Evolutionary conservation across 2,113 vertebrate species (phyloP).

Genomic region (Emydura subglobosa): DNA sequence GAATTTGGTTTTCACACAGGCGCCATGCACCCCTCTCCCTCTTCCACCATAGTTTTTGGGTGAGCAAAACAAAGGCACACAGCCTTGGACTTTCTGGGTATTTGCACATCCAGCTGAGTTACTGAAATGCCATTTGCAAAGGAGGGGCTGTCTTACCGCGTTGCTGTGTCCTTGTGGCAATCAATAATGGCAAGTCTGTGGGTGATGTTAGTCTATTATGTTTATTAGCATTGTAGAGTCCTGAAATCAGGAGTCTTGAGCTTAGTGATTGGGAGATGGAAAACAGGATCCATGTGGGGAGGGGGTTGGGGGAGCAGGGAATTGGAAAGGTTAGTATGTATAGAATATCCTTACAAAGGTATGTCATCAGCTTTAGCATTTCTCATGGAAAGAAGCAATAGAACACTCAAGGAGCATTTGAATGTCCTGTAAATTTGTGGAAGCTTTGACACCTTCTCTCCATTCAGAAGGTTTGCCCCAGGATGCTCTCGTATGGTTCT

Average conservation of each 20-base stretch:
- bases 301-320: not conserved
- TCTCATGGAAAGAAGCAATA: not conserved
- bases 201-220: not conserved
- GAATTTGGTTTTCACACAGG: not conserved
- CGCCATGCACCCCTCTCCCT: not conserved
- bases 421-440: not conserved
- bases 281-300: not conserved
- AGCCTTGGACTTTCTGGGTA: slow-evolving; percentile 39
- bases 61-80: not conserved
- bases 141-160: not conserved
- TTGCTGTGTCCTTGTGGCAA: not conserved
- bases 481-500: accelerated
- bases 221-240: not conserved
- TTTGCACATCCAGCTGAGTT: not conserved
- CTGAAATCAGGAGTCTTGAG: not conserved
- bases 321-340: not conserved
- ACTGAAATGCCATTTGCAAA: not conserved
- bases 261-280: not conserved
- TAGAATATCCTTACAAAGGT: not conserved
- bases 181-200: too few relatives aligned
- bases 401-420: accelerated
- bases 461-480: not conserved
- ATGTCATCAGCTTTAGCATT: not conserved
- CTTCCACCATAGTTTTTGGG: not conserved
- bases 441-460: not conserved